These are phyloP conservation scores for Drosophila cardini DNA, from an alignment of 1,140 invertebrate genomes.

Conservation along the genomic window DNA sequence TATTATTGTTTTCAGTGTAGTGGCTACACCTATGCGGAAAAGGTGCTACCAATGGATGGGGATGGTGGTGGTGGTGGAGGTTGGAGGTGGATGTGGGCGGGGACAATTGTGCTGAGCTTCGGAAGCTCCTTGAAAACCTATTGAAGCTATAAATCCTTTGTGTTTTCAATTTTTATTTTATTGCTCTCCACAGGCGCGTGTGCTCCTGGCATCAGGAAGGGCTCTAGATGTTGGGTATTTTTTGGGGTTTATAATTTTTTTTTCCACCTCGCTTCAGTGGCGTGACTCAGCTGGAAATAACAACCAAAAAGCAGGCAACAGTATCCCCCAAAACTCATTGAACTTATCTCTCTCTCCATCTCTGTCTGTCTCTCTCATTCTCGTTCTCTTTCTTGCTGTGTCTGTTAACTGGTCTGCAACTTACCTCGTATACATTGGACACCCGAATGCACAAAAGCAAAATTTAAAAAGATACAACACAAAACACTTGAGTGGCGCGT, in stretches of 20 bases:
- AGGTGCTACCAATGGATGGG: slow-evolving; percentile 17
- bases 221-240: slow-evolving; percentile 2
- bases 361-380: no score
- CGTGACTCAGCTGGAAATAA: slow-evolving; percentile 55
- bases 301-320: slow-evolving; percentile 45
- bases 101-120: slow-evolving; percentile 73
- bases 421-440: slow-evolving; percentile 32
- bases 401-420: no score
- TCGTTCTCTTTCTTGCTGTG: no score
- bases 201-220: slow-evolving; percentile 24
- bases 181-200: slow-evolving; percentile 72
- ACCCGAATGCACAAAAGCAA: slow-evolving; percentile 57
- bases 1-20: slow-evolving; percentile 64
- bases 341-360: slow-evolving; percentile 15
- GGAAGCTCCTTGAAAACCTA: slow-evolving; percentile 81
- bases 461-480: slow-evolving; percentile 79
- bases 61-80: background rate
- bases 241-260: background rate
- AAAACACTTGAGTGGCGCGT: slow-evolving; percentile 63
- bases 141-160: slow-evolving; percentile 84
- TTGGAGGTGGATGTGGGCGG: no score
- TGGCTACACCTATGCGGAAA: slow-evolving; percentile 42
- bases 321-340: slow-evolving; percentile 38
- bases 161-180: slow-evolving; percentile 84
- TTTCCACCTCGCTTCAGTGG: slow-evolving; percentile 12